These are phyloP conservation scores for Dasyprocta punctata DNA, from an alignment of 2,113 vertebrate species.

Conservation along the genomic window DNA sequence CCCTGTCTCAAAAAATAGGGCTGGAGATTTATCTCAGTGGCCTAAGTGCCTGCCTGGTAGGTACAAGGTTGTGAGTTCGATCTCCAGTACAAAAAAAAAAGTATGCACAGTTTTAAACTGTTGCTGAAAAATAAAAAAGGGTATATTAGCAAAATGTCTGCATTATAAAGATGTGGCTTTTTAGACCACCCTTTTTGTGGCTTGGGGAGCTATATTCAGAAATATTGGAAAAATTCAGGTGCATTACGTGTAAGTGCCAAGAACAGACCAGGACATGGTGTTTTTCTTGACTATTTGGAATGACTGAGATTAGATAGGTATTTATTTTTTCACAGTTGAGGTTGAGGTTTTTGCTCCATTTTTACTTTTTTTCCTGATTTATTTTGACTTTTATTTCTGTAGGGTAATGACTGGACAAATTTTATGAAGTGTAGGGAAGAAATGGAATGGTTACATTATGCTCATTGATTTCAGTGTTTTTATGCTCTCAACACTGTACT, in stretches of 20 bases:
- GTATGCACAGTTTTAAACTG: too few species aligned
- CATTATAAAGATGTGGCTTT: not conserved
- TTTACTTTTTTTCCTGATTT: not conserved
- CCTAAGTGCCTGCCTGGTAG: too few species aligned
- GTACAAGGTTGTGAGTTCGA: too few species aligned
- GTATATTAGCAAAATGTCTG: not conserved
- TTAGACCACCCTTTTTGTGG: not conserved
- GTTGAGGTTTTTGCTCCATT: not conserved
- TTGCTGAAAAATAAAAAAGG: not conserved
- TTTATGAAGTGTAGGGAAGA: not conserved
- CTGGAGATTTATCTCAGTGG: too few species aligned
- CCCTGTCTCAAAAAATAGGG: too few species aligned
- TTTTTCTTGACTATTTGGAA: not conserved
- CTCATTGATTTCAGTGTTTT: not conserved
- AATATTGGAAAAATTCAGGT: not conserved
- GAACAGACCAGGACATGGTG: not conserved
- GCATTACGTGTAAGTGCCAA: not conserved
- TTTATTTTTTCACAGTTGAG: not conserved
- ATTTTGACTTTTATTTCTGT: slow-evolving; percentile 39
- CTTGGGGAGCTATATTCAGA: not conserved
- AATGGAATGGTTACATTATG: not conserved
- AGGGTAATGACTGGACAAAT: not conserved
- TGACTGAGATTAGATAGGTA: not conserved
- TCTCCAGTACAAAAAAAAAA: too few species aligned
- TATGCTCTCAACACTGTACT: not conserved